Conservation (phyloP, 2,113 vertebrate species). For the Lanius ludovicianus region DNA sequence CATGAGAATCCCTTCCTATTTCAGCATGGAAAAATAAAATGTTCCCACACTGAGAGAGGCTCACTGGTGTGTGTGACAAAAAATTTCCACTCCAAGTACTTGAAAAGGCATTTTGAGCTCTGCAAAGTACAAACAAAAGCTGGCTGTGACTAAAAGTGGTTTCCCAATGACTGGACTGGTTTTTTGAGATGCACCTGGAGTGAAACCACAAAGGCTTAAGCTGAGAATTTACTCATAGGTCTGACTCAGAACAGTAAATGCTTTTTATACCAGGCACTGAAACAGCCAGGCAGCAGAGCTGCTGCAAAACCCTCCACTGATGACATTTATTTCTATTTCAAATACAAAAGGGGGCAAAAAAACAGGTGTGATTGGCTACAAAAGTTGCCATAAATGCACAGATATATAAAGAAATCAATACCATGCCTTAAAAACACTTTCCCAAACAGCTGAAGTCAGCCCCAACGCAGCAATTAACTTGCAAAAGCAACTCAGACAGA, state of each 20-base stretch:
- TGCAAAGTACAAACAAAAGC: neutral
- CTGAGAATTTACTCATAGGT: neutral
- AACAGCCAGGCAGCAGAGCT: neutral
- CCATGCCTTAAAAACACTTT: neutral
- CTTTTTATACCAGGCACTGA: neutral
- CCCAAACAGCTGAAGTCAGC: neutral
- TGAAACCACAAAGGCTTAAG: neutral
- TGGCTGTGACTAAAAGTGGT: neutral
- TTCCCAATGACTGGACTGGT: neutral
- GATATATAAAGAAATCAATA: neutral
- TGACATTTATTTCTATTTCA: neutral
- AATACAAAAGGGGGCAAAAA: fast-evolving
- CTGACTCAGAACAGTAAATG: neutral
- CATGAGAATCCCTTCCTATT: neutral
- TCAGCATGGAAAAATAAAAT: neutral
- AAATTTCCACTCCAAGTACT: neutral
- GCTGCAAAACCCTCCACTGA: neutral
- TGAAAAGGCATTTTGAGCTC: neutral
- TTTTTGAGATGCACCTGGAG: neutral
- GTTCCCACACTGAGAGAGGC: neutral
- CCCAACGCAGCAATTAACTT: neutral
- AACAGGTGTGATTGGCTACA: neutral
- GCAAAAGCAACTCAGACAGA: neutral
- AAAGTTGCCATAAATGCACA: neutral
- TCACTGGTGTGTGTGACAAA: neutral